Conservation (phyloP, 2,888 invertebrate species). For the Zele albiditarsus region DNA sequence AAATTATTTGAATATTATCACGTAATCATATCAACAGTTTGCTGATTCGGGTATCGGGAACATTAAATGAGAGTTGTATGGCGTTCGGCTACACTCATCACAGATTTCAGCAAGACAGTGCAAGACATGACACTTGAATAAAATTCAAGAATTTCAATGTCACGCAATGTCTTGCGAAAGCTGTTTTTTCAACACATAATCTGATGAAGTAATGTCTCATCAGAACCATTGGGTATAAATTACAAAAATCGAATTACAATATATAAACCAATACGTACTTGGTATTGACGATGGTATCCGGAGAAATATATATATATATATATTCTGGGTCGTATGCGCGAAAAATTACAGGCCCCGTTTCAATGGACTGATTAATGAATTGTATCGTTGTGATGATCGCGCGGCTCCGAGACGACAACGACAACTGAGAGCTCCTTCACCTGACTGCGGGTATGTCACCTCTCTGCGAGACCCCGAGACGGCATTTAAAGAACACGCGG, state of each 20-base stretch:
- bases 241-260: neutral
- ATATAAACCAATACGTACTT: slow-evolving; percentile 37
- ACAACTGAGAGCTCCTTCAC: slow-evolving; percentile 24
- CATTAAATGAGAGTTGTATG: neutral
- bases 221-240: neutral
- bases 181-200: neutral
- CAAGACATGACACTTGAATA: neutral
- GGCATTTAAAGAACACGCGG: slow-evolving; percentile 36
- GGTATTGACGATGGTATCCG: slow-evolving; percentile 17
- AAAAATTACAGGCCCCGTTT: slow-evolving; percentile 24
- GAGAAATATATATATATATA: slow-evolving; percentile 4
- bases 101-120: neutral
- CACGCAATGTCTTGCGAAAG: neutral
- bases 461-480: slow-evolving; percentile 18
- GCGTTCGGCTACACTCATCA: neutral
- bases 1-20: neutral
- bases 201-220: neutral
- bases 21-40: neutral
- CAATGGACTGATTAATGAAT: neutral
- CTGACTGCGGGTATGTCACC: slow-evolving; percentile 19
- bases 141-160: slow-evolving; percentile 1
- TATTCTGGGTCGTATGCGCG: neutral
- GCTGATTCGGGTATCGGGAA: neutral
- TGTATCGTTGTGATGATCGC: neutral
- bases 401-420: slow-evolving; percentile 8